These are phyloP conservation scores for Drosophila rufa DNA, from an alignment of 1,140 invertebrate genomes.

Conservation along the genomic window DNA sequence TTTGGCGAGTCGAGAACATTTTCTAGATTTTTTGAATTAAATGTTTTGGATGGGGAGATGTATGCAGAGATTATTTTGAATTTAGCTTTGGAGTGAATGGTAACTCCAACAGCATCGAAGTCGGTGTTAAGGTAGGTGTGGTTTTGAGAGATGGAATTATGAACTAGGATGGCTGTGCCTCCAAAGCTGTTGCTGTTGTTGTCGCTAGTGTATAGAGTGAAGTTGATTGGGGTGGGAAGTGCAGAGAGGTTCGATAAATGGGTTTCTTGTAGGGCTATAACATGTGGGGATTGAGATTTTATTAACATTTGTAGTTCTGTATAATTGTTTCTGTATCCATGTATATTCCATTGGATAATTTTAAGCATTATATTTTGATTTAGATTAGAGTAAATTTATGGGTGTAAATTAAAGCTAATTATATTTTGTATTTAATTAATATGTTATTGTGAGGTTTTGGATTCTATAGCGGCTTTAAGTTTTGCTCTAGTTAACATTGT, in stretches of 20 bases:
- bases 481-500: not conserved
- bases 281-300: not conserved
- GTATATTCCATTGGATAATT: conserved; percentile 1
- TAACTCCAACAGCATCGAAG: not conserved
- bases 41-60: not conserved
- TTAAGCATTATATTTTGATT: not conserved
- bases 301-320: conserved; percentile 1
- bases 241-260: not conserved
- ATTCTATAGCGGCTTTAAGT: not conserved
- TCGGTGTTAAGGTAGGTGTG: not conserved
- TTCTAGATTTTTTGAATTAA: not conserved
- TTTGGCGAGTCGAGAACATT: not conserved
- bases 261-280: not conserved
- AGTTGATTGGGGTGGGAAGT: not conserved
- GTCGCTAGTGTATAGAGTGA: not conserved
- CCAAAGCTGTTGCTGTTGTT: not conserved
- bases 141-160: not conserved
- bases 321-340: conserved; percentile 2
- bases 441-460: not conserved
- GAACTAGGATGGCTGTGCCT: not conserved
- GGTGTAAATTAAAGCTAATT: not conserved
- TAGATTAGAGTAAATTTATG: not conserved
- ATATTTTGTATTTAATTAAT: not conserved
- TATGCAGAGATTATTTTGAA: not conserved
- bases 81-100: conserved; percentile 1